Percentiles rank a stretch among this genome's conserved stretches.
Evolutionary conservation across 2,888 invertebrate genomes (phyloP).

Genomic region (Sepioteuthis lessoniana): DNA sequence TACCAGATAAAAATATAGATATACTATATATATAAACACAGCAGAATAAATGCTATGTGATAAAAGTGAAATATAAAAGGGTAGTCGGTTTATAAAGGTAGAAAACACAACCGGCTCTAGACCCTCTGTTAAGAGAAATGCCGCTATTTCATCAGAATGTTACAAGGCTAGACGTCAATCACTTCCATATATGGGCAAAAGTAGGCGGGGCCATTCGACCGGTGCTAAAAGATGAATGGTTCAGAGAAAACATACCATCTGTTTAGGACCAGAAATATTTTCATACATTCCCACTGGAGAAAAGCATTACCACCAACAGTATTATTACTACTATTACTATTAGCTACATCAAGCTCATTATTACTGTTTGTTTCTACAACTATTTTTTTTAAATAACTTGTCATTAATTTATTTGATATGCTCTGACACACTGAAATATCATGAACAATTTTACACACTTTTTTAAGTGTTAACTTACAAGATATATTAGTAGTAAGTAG

Average conservation of each 20-base stretch:
- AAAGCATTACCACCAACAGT: not conserved
- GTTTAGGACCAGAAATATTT: conserved; percentile 24
- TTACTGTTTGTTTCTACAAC: not conserved
- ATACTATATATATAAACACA: not conserved
- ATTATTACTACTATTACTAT: not conserved
- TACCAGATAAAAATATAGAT: conserved; percentile 37
- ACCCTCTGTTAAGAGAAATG: not conserved
- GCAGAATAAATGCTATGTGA: not conserved
- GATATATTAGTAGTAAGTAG: too few relatives aligned
- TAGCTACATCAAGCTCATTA: not conserved
- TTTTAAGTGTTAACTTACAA: too few relatives aligned
- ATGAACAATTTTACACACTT: too few relatives aligned
- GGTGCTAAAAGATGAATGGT: conserved; percentile 46
- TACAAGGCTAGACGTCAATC: conserved; percentile 43
- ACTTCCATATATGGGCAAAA: not conserved
- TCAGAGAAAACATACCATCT: conserved; percentile 44
- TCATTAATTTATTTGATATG: not conserved
- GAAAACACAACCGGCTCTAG: not conserved
- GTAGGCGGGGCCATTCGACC: not conserved
- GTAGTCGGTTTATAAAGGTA: not conserved
- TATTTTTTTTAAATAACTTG: not conserved
- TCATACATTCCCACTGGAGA: conserved; percentile 40
- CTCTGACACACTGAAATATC: not conserved
- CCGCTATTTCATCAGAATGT: conserved; percentile 11
- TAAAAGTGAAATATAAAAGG: conserved; percentile 16